Base-by-base conservation (phyloP, 2,888 invertebrate genomes). In the Ceramica pisi region DNA sequence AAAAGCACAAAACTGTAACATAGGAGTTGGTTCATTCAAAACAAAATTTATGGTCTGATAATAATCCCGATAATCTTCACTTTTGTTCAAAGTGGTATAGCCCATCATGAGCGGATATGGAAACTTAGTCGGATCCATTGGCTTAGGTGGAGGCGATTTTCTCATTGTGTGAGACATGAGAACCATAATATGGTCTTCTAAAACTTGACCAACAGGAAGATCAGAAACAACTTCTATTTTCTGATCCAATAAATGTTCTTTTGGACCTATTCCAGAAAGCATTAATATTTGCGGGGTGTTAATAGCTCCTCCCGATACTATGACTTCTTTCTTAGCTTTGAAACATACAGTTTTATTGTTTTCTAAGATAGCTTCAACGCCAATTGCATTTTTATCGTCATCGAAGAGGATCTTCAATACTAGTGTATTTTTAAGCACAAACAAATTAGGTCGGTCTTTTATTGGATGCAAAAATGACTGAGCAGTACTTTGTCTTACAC, bases 1-100 rank as follows among this genome's bases (percentile, higher is more conserved):
- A 10, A 82, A 77, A 0, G 87, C 66, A 71, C 87, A 88, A 35
- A 75, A 70, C 23, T 75, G 65, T 6, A 84, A 46, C 53, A 70
- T 26, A 0, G 66, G 23, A 9, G 60, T 76, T 14, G 71, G 61
- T 8, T 88, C 83, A 23, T 82, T 79, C 38, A 77, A 53, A 0
- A 89, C 21, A 5, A 86, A 73, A 63, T 71, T 78, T 10, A 89
- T 55, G 2, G 84, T 80, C 70, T 89, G 84, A 83, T 94, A 95
- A 67, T 93, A 95, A 70, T 94, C 91, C 67, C 95, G 92, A 16
- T 94, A 87, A 56, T 93, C 90, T 12, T 96, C 95, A 70, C 90
- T 67, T 96, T 96, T 84, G 97, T 97, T 69, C 96, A 95, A 38
- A 96, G 97, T 9, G 97, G 97, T 53, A 88, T 89, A 86, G 0